Evolutionary conservation across 2,113 vertebrate genomes (phyloP).

Genomic region (Actenoides lindsayi): DNA sequence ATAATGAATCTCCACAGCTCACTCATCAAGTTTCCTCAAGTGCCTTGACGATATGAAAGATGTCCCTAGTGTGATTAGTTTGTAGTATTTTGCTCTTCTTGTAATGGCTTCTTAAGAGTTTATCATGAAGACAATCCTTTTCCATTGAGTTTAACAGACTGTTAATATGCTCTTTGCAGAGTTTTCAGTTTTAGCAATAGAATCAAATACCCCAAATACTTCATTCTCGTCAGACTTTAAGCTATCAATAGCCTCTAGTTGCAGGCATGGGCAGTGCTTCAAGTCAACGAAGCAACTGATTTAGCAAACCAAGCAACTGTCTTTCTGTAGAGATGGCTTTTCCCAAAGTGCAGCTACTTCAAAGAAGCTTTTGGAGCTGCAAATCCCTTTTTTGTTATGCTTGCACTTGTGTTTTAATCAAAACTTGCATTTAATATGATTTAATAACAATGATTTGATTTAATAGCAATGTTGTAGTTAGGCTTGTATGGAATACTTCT

Average conservation of each 20-base stretch:
- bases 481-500: background rate
- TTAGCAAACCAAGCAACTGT: background rate
- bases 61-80: background rate
- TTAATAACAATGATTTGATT: background rate
- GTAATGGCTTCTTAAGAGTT: background rate
- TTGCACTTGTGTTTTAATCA: background rate
- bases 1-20: background rate
- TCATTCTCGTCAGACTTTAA: background rate
- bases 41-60: background rate
- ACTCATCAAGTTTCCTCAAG: background rate
- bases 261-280: background rate
- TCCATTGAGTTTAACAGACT: background rate
- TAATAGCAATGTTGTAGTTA: background rate
- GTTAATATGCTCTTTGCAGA: background rate
- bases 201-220: background rate
- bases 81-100: background rate
- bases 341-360: background rate
- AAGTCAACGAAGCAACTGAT: background rate
- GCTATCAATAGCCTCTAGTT: background rate
- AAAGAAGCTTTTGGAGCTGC: background rate
- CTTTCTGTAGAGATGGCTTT: background rate
- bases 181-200: background rate
- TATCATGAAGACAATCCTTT: background rate
- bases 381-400: background rate
- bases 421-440: background rate